Conservation (phyloP, 2,888 invertebrate genomes). For the Scaptomyza reducta region DNA sequence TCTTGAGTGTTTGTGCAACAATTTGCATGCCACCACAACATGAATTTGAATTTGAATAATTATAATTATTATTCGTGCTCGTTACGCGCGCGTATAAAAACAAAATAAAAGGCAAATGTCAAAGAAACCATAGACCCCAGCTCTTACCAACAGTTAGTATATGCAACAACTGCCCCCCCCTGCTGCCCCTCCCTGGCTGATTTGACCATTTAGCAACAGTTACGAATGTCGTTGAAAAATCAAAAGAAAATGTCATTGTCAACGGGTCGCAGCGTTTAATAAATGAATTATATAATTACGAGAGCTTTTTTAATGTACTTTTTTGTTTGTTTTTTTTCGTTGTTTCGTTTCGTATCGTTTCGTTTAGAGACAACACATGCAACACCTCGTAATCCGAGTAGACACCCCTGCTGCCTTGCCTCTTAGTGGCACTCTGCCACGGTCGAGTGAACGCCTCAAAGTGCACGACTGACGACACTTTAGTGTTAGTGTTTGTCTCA, state of each 20-base stretch:
- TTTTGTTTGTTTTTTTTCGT: not conserved
- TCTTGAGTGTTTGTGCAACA: constrained; percentile 41
- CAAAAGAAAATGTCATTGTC: constrained; percentile 63
- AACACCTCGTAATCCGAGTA: constrained; percentile 44
- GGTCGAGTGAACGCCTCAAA: constrained; percentile 38
- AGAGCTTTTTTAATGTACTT: constrained; percentile 1
- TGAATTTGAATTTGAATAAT: constrained; percentile 38
- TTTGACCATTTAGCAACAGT: constrained; percentile 40
- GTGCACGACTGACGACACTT: constrained; percentile 40
- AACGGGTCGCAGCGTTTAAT: constrained; percentile 64
- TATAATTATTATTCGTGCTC: constrained; percentile 30
- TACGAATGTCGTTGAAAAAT: too few relatives aligned
- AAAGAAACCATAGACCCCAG: constrained; percentile 43
- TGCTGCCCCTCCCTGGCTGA: not conserved
- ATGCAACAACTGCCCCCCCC: too few relatives aligned
- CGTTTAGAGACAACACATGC: constrained; percentile 28
- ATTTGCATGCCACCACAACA: constrained; percentile 44
- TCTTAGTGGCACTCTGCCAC: constrained; percentile 15
- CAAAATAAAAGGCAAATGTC: constrained; percentile 49
- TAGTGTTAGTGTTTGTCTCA: constrained; percentile 22
- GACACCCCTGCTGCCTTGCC: not conserved
- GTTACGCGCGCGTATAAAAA: constrained; percentile 25
- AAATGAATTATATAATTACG: constrained; percentile 53
- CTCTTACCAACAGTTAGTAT: constrained; percentile 8
- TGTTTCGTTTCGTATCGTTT: constrained; percentile 1